Conservation (phyloP, 1,140 invertebrate genomes). For the Penaeus indicus region DNA sequence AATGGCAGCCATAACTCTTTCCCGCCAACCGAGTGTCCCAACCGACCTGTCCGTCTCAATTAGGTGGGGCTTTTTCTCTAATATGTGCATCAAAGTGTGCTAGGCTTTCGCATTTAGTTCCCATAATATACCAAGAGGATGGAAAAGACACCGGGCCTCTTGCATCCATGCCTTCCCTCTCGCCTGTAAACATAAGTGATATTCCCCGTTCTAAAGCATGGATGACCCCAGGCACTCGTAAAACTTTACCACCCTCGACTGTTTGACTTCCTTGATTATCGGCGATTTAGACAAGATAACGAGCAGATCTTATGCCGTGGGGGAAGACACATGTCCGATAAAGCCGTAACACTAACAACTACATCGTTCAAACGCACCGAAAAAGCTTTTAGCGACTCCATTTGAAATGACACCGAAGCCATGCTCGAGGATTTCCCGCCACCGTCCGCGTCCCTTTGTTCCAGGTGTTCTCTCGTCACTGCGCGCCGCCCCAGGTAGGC, state of each 20-base stretch:
- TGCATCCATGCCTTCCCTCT: background rate
- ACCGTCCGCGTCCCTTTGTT: slow-evolving; percentile 25
- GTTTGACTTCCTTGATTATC: too few species aligned
- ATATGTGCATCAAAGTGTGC: slow-evolving; percentile 36
- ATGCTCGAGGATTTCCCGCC: slow-evolving; percentile 24
- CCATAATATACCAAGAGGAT: too few species aligned
- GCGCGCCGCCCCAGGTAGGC: slow-evolving; percentile 37
- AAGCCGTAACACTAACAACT: slow-evolving; percentile 18
- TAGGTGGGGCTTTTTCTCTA: slow-evolving; percentile 39
- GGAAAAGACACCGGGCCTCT: too few species aligned
- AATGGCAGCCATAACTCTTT: slow-evolving; percentile 60
- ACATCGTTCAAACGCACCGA: background rate
- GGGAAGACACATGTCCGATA: slow-evolving; percentile 19
- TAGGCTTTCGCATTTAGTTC: background rate
- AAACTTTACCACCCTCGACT: too few species aligned
- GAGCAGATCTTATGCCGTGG: background rate
- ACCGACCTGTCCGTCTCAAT: slow-evolving; percentile 60
- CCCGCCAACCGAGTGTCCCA: slow-evolving; percentile 47
- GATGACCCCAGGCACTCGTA: too few species aligned
- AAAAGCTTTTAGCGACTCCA: slow-evolving; percentile 29
- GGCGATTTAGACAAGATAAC: too few species aligned
- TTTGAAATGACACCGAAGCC: background rate
- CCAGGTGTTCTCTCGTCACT: slow-evolving; percentile 22
- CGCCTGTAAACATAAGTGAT: slow-evolving; percentile 9
- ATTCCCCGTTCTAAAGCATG: background rate